Conservation (phyloP, 2,113 vertebrate genomes). For the Ramphastos sulfuratus region DNA sequence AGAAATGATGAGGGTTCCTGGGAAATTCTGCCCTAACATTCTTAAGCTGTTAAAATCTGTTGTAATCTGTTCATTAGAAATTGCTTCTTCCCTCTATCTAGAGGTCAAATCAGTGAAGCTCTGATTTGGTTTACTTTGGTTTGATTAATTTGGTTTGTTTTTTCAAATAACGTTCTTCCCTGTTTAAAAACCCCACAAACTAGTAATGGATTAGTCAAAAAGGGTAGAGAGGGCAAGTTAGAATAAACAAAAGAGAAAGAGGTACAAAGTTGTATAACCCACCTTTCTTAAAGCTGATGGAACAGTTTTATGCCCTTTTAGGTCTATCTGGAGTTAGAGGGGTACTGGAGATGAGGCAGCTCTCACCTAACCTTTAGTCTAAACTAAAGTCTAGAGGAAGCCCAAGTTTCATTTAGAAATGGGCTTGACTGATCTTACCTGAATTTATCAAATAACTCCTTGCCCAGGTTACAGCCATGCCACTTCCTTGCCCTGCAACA, state of each 20-base stretch:
- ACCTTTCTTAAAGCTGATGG: not conserved
- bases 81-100: not conserved
- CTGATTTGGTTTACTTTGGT: not conserved
- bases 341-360: not conserved
- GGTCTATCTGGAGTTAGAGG: not conserved
- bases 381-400: not conserved
- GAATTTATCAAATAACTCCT: not conserved
- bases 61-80: not conserved
- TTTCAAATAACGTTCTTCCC: not conserved
- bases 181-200: not conserved
- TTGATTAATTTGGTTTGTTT: not conserved
- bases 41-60: not conserved
- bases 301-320: not conserved
- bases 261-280: not conserved
- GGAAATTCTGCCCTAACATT: not conserved
- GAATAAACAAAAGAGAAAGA: not conserved
- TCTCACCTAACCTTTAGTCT: not conserved
- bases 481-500: not conserved
- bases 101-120: not conserved
- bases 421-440: not conserved
- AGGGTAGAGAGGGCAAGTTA: not conserved
- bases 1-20: not conserved
- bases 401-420: not conserved
- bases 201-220: not conserved
- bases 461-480: not conserved